Conservation (phyloP, 1,140 invertebrate genomes). For the Holotrichia oblita region DNA sequence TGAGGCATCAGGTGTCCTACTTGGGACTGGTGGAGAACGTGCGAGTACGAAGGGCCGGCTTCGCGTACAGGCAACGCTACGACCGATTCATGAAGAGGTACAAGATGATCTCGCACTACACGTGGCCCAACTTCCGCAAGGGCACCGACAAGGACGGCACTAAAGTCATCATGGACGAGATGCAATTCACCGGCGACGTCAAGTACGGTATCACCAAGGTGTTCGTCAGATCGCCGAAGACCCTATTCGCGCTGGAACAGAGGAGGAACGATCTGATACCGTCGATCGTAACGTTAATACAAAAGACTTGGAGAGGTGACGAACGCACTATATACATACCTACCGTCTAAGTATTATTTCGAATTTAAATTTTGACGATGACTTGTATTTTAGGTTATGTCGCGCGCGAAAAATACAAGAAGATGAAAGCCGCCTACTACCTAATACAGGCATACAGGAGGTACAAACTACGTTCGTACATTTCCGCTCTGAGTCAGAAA, state of each 20-base stretch:
- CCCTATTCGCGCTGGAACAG: conserved; percentile 88
- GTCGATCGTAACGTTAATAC: conserved; percentile 88
- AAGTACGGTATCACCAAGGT: conserved; percentile 95
- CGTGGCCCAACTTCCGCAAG: conserved; percentile 92
- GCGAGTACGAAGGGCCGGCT: conserved; percentile 91
- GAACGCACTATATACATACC: too few relatives aligned
- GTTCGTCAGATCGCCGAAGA: conserved; percentile 91
- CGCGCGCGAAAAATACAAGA: conserved; percentile 81
- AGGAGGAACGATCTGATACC: conserved; percentile 84
- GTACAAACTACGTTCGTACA: conserved; percentile 86
- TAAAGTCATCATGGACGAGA: conserved; percentile 81
- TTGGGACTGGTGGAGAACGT: conserved; percentile 93
- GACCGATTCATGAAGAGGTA: conserved; percentile 88
- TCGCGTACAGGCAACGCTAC: conserved; percentile 91
- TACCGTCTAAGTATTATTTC: too few relatives aligned
- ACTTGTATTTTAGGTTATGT: conserved; percentile 67
- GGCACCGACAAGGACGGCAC: conserved; percentile 84
- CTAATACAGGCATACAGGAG: conserved; percentile 87
- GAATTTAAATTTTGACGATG: too few relatives aligned
- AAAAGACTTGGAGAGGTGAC: conserved; percentile 91
- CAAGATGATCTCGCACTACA: conserved; percentile 94
- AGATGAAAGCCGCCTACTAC: conserved; percentile 83
- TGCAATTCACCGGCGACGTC: conserved; percentile 83
- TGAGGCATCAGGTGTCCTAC: conserved; percentile 91
- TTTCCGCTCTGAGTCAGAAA: conserved; percentile 72